phyloP scores from a whole-genome alignment of 1,140 invertebrate species.

The Panagrolaimus sp. region DNA sequence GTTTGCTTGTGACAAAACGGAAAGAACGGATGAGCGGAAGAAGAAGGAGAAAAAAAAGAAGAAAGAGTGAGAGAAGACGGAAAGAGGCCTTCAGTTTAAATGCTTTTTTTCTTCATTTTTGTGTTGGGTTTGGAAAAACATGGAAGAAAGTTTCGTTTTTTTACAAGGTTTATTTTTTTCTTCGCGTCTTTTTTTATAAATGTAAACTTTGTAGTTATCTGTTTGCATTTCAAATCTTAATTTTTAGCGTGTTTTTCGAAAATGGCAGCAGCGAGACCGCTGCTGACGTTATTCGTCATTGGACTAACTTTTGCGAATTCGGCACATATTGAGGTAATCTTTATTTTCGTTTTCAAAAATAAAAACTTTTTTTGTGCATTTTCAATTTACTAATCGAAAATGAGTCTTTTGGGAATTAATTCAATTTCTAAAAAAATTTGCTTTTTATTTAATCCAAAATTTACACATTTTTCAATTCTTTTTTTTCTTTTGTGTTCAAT shows the following conservation, averaged over 20 bases:
- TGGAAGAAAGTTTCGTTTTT: too few species aligned
- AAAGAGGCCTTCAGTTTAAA: too few species aligned
- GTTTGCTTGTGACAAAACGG: too few species aligned
- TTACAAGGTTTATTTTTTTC: too few species aligned
- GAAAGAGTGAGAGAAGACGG: too few species aligned
- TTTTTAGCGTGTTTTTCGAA: background rate
- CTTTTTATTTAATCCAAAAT: background rate
- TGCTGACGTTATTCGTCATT: slow-evolving; percentile 11
- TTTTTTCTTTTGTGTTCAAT: background rate
- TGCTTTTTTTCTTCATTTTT: too few species aligned
- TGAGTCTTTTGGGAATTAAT: slow-evolving; percentile 6
- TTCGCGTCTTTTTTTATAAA: too few species aligned
- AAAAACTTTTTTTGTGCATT: background rate
- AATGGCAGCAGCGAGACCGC: slow-evolving; percentile 1
- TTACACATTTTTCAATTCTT: background rate
- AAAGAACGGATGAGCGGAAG: too few species aligned
- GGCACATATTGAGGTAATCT: slow-evolving; percentile 10
- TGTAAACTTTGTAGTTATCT: too few species aligned
- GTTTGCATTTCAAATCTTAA: too few species aligned
- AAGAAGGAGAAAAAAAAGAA: too few species aligned
- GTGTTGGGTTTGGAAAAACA: too few species aligned
- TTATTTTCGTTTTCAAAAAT: background rate
- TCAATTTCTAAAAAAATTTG: background rate
- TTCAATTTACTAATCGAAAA: slow-evolving; percentile 8
- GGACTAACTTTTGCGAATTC: slow-evolving; percentile 6